Base-by-base conservation (phyloP, 2,888 invertebrate species). In the Lepidochitona cinerea region DNA sequence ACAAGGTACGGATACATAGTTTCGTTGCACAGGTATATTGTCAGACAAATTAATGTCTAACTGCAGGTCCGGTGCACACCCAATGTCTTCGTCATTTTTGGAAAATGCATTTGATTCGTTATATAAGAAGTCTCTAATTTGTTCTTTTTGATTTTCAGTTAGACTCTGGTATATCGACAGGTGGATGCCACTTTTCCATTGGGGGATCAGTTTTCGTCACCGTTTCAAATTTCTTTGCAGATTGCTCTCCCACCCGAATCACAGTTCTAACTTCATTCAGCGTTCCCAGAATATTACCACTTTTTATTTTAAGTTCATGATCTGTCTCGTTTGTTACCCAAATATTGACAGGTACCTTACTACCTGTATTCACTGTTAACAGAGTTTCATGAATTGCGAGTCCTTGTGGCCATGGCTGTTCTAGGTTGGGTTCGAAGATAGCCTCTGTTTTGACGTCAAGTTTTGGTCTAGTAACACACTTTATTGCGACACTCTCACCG, bases 11-110 rank as follows among this genome's bases (percentile, higher is more conserved):
- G 78, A 70, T 14, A 35, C 64, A 37, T 81, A 82, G 3, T 68
- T 53, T 5, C 72, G 68, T 37, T 75, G 66, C 18, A 81, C 79
- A 12, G 79, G 79, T 6, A 18, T 33, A 2, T 71, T 29, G 52
- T 82, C 82, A 7, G 33, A 65, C n/a, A 81, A 52, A 6, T 71
- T n/a, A 59, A 81, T 77, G 9, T 77, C 70, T 32, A 81, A 37
- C 37, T 81, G 49, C 9, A 82, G 68, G 7, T 72, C 77, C 0
- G 54, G 70, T 0, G 65, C 77, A 33, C 26, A 54, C 1, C 79
- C 79, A 14, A 80, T 66, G 37, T 82, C 82, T 71, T 75, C 54
- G 12, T 65, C 75, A 66, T 71, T 72, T 26, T 35, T 70, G 1
- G 79, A 53, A 70, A 82, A 81, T 7, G 74, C 73, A 14, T 36